Evolutionary conservation across 1,140 invertebrate genomes (phyloP).

Genomic region (Philopotamus ludificatus): DNA sequence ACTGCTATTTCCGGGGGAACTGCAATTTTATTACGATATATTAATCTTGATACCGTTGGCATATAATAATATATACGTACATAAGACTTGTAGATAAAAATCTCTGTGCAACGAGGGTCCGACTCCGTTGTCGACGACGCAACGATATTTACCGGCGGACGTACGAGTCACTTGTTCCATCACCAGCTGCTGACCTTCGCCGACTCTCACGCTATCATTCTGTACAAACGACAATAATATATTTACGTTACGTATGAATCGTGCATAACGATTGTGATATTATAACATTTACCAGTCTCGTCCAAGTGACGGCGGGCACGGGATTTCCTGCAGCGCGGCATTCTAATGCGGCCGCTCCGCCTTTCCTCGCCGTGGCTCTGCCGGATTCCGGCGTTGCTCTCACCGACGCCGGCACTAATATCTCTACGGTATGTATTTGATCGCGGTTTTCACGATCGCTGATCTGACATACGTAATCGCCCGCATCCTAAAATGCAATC

Average conservation of each 20-base stretch:
- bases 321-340: slow-evolving; percentile 69
- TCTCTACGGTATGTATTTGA: slow-evolving; percentile 63
- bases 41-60: no score
- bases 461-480: slow-evolving; percentile 68
- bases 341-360: slow-evolving; percentile 65
- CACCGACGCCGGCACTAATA: slow-evolving; percentile 63
- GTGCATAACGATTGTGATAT: slow-evolving; percentile 22
- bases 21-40: no score
- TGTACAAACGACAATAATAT: slow-evolving; percentile 27
- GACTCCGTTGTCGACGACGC: slow-evolving; percentile 68
- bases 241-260: not conserved
- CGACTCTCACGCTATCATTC: slow-evolving; percentile 45
- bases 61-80: slow-evolving; percentile 50
- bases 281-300: slow-evolving; percentile 58
- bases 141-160: slow-evolving; percentile 66
- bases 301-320: slow-evolving; percentile 66
- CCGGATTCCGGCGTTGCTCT: slow-evolving; percentile 60
- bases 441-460: slow-evolving; percentile 64
- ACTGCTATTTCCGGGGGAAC: slow-evolving; percentile 69
- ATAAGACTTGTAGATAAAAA: slow-evolving; percentile 64
- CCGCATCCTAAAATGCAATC: slow-evolving; percentile 53
- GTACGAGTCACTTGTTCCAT: slow-evolving; percentile 63
- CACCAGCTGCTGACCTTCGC: slow-evolving; percentile 64
- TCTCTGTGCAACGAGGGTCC: slow-evolving; percentile 63
- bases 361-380: slow-evolving; percentile 62